Evolutionary conservation across 2,797 vertebrate species (phyloP), one percentile per base, ranked within the genome.

Genomic region (Ammospiza maritima): DNA sequence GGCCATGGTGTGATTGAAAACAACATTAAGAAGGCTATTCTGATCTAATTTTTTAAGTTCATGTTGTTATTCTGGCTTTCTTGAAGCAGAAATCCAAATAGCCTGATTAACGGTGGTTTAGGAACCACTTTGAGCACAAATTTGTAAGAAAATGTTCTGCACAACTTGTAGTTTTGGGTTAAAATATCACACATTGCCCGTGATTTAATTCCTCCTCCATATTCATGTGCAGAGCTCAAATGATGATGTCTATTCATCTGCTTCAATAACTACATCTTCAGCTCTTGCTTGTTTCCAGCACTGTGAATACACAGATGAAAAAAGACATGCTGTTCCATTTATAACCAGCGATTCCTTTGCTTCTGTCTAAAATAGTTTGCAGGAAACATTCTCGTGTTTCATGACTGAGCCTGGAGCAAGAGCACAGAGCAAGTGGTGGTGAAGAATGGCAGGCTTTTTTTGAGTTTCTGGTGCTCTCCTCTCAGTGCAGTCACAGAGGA

Each of bases 141-240:
- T 47, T 44, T 88, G 20, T 69, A 72, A 80, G 81, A 85, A 92
- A 85, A 75, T 36, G 19, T 42, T 91, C 84, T 51, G 61, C 61
- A 66, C 30, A 80, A 80, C 40, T 72, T 89, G 51, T 69, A 60
- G 44, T 34, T 90, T 82, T 7, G 44, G 30, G 36, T 85, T 96
- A 92, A 92, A 94, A 80, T 85, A 82, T 75, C 44, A 73, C 62
- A 82, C 34, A 7, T 22, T 72, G 23, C 44, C 65, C 36, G 5
- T 85, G 69, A 83, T 85, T 93, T 95, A 95, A 95, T 93, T 90
- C 64, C 53, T 89, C 45, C 26, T 95, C 84, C 88, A 90, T 94
- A 95, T 93, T 93, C 88, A 95, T 84, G 83, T 61, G 57, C 64
- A 87, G 89, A 96, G 77, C 91, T 91, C 8, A 9, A 61, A 79